phyloP scores from a whole-genome alignment of 2,797 vertebrate genomes.

The Zalophus californianus region DNA sequence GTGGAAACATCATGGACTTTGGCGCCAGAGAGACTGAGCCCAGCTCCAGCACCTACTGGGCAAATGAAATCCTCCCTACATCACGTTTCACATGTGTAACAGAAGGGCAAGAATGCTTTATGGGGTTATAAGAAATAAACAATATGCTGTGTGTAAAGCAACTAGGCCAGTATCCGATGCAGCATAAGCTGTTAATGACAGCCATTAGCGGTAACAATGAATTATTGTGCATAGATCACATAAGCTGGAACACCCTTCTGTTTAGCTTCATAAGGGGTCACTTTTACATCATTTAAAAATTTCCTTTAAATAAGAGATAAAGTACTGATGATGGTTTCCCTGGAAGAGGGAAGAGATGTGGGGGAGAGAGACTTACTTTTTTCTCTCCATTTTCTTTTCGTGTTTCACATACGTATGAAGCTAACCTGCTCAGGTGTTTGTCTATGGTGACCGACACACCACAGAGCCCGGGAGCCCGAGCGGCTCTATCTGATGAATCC shows the following conservation, averaged over 20 bases:
- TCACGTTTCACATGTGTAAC: background rate
- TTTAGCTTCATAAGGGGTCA: background rate
- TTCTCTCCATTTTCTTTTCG: background rate
- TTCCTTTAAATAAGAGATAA: background rate
- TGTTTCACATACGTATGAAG: background rate
- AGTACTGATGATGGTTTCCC: background rate
- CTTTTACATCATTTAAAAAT: background rate
- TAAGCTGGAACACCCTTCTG: background rate
- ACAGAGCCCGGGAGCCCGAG: rapidly evolving
- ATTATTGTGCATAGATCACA: background rate
- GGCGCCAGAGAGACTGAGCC: background rate
- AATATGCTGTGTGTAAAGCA: background rate
- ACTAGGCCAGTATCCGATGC: background rate
- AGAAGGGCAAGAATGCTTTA: background rate
- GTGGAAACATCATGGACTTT: background rate
- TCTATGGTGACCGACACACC: rapidly evolving
- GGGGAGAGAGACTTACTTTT: background rate
- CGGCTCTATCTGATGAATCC: background rate
- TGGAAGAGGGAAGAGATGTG: background rate
- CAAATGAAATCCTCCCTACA: background rate
- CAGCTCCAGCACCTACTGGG: background rate
- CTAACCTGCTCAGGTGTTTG: background rate
- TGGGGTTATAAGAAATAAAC: background rate
- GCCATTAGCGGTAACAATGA: background rate
- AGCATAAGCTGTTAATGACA: background rate